These are phyloP conservation scores for Hemitrygon akajei DNA, from an alignment of 2,797 vertebrate species.

Conservation along the genomic window DNA sequence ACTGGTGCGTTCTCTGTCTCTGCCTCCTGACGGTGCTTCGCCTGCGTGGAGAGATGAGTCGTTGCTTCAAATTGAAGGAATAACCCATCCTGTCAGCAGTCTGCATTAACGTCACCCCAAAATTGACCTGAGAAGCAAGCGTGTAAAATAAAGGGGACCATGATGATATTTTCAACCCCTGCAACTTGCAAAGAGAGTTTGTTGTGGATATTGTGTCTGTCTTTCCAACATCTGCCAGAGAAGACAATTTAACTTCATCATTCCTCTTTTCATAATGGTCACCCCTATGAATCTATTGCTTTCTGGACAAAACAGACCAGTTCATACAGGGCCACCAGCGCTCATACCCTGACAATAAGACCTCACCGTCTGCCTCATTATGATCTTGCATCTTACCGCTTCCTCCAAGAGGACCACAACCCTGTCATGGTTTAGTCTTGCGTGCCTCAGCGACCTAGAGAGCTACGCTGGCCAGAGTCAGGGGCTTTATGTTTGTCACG, in stretches of 20 bases:
- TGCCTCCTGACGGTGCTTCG: background rate
- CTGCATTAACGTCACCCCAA: background rate
- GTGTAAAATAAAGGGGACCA: background rate
- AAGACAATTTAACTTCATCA: background rate
- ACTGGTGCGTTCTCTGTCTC: no score
- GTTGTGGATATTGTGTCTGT: background rate
- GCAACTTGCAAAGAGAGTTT: background rate
- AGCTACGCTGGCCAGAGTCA: no score
- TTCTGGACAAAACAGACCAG: background rate
- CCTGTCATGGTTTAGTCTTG: no score
- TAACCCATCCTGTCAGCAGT: background rate
- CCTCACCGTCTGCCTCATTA: no score
- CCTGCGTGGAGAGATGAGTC: background rate
- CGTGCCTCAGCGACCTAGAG: no score
- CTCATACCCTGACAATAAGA: no score
- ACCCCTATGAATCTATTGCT: background rate
- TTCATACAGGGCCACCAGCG: no score
- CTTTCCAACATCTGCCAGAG: background rate
- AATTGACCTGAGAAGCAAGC: background rate
- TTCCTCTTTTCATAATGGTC: background rate
- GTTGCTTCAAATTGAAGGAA: background rate
- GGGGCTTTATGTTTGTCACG: no score
- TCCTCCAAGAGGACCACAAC: no score
- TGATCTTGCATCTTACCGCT: no score
- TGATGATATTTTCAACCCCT: background rate